Base-by-base conservation (phyloP, 2,113 vertebrate species). In the Martes martes region DNA sequence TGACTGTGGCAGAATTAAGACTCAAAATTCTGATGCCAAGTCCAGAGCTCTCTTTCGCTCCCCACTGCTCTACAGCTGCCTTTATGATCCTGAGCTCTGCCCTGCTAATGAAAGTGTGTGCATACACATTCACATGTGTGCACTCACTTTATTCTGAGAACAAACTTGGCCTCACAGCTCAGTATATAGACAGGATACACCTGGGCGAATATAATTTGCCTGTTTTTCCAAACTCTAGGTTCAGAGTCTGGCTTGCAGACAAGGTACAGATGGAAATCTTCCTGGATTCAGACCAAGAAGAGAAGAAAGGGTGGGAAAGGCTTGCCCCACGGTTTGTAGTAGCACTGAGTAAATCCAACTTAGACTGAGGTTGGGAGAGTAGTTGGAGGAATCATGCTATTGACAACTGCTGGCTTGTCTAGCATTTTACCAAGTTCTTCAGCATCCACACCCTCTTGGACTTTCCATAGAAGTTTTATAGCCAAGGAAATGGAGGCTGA, bases 111-210 rank as follows among this genome's bases (percentile, higher is more conserved):
- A 96, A 95, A 94, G 63, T 14, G 2, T 15, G 31, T 6, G 19
- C 26, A 4, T 10, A 8, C 36, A 24, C 47, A 26, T 10, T 65
- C 14, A n/a, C 57, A 0, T 3, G 21, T 61, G 24, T 67, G 55
- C 8, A 8, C 47, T 96, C 19, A 31, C 50, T 98, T 83, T 93
- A 96, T 92, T 95, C 97, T 85, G 47, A 95, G 78, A 97, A 98
- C 93, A 96, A 94, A 94, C 89, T 95, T 93, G 71, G 93, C 96
- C 89, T 98, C 73, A 94, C 89, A 97, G 88, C 63, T 96, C 63
- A 52, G 71, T 93, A 78, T 84, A 55, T 92, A 97, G 96, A 96
- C 98, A 97, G 98, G 98, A 98, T 97, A 97, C 97, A 98, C 97
- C 98, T 98, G 97, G 93, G 89, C 0, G 82, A 96, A 86, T 91